Base-by-base conservation (phyloP, 2,113 vertebrate species). In the Amia ocellicauda region DNA sequence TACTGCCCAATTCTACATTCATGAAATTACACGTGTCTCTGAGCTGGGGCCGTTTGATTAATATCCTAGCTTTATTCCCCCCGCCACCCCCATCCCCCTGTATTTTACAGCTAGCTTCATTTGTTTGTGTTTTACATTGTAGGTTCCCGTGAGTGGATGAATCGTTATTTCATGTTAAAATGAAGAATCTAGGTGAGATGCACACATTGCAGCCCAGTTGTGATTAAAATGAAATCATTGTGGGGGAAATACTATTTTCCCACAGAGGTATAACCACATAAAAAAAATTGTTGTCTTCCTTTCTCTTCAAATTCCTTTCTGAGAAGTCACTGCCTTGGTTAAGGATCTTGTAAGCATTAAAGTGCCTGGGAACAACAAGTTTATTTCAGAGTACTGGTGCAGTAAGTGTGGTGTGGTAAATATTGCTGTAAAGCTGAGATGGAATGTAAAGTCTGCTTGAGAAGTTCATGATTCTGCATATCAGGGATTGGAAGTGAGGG, bases 11-110 rank as follows among this genome's bases (percentile, higher is more conserved):
- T 78, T 74, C 51, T 17, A 42, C 20, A 58, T 74, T 75, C 59
- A 60, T 68, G 75, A 40, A 24, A 72, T 71, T 76, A 73, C 60
- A 59, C 43, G 51, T 26, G 59, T 29, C 65, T 1, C 16, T 17
- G 29, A 31, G 66, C 60, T 62, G 58, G 53, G 60, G 43, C 36
- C 29, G 53, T 72, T 69, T 78, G 69, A 79, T 84, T 79, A 78
- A 77, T 81, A 69, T 64, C 68, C 3, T 75, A 7, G 47, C 3
- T 17, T 50, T 19, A 13, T 19, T 5, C n/a, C n/a, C n/a, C n/a
- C n/a, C n/a, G n/a, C n/a, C n/a, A n/a, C n/a, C n/a, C n/a, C n/a
- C n/a, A n/a, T n/a, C n/a, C 47, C 17, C 17, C 20, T 65, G 60
- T 71, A 71, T 68, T 36, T 56, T 58, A 24, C 14, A n/a, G 45